Evolutionary conservation across 2,888 invertebrate genomes (phyloP).

Genomic region (Ypsolopha sequella): DNA sequence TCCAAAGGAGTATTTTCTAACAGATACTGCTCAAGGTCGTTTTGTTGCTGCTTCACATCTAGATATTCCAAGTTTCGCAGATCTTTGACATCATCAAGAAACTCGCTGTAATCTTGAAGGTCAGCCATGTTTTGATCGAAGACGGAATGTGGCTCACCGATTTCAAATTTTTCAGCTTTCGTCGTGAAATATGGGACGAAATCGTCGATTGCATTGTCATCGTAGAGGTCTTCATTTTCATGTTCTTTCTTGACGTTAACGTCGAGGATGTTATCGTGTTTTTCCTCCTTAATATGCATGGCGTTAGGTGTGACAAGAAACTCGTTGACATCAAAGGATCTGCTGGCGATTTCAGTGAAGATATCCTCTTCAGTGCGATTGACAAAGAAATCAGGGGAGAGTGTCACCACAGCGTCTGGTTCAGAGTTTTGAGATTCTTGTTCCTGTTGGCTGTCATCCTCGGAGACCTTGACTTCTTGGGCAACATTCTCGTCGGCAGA

Average conservation of each 20-base stretch:
- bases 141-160: constrained; percentile 53
- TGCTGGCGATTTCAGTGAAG: constrained; percentile 47
- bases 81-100: constrained; percentile 45
- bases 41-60: constrained; percentile 51
- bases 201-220: constrained; percentile 57
- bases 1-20: constrained; percentile 58
- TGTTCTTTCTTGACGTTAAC: constrained; percentile 45
- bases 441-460: constrained; percentile 28
- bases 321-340: constrained; percentile 61
- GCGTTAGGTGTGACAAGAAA: constrained; percentile 42
- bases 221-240: constrained; percentile 43
- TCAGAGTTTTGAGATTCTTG: constrained; percentile 34
- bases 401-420: constrained; percentile 49
- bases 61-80: constrained; percentile 45
- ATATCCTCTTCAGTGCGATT: constrained; percentile 49
- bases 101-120: constrained; percentile 64
- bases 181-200: constrained; percentile 52
- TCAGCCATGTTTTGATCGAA: constrained; percentile 72
- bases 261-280: constrained; percentile 21
- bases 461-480: constrained; percentile 53
- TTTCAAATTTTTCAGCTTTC: constrained; percentile 41
- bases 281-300: constrained; percentile 55
- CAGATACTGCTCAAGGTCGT: constrained; percentile 50
- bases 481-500: constrained; percentile 60
- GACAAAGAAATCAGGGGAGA: constrained; percentile 45